Evolutionary conservation across 2,113 vertebrate species (phyloP).

Genomic region (Chunga burmeisteri): DNA sequence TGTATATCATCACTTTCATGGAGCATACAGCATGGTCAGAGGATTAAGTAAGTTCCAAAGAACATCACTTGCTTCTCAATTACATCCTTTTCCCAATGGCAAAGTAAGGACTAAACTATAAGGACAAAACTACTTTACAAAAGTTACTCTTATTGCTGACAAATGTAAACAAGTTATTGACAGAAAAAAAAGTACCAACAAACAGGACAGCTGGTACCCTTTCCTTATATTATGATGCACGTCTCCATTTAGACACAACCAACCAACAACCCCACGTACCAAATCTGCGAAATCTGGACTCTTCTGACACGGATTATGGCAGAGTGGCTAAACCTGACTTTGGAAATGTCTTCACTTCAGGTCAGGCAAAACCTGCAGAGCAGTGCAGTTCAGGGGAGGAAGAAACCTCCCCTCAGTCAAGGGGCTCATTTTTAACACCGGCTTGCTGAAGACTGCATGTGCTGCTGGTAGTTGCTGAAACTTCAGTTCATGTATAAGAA

Average conservation of each 20-base stretch:
- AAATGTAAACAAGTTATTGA: background rate
- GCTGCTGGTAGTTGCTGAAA: background rate
- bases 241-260: background rate
- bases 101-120: background rate
- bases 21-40: background rate
- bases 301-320: background rate
- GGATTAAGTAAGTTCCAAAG: background rate
- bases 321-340: background rate
- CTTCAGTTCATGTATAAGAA: background rate
- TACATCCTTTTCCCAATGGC: background rate
- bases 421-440: background rate
- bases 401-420: background rate
- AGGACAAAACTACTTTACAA: background rate
- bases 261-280: background rate
- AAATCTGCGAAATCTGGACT: fast-evolving
- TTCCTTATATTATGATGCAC: background rate
- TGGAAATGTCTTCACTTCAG: background rate
- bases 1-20: background rate
- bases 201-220: background rate
- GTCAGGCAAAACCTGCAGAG: background rate
- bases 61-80: background rate
- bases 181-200: background rate
- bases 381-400: background rate
- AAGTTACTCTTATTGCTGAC: background rate
- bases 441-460: background rate